Evolutionary conservation across 1,140 invertebrate genomes (phyloP), one percentile per base, ranked within the genome.

Genomic region (Anoplolepis gracilipes): DNA sequence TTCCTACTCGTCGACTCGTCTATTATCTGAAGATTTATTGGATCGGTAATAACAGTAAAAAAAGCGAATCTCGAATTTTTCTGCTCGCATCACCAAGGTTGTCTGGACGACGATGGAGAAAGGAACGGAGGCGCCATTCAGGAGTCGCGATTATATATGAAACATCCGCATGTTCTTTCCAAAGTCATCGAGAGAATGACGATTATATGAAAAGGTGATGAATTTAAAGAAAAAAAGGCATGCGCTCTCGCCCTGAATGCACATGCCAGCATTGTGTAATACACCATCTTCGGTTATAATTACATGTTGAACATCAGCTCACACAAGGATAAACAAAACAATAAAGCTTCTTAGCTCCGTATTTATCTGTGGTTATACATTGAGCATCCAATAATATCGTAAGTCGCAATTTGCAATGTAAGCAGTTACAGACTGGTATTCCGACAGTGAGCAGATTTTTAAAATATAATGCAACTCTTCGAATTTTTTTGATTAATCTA

Each of bases 41-140:
- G 77, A 62, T 76, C 25, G 30, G 55, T 85, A 86, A 81, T 77
- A 46, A n/a, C 55, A 30, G 30, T 28, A 62, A 81, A 64, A 89
- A 78, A 90, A 81, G 30, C 64, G 33, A 82, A 82, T 64, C 16
- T 49, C 76, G 86, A 79, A 92, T 91, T 90, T 92, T 93, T 91
- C 88, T 87, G 61, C 55, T 19, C 76, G 92, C 88, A 91, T 70
- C 85, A 88, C 86, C 90, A 90, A 89, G 88, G 88, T 89, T 62
- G 69, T 89, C 76, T 79, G 36, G 61, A 85, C 84, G 88, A 88
- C 72, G 87, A 39, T 49, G 88, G 91, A 92, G 92, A 93, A 92
- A 93, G 92, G 92, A 92, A 85, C 79, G 85, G 42, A 90, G 85
- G 90, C 85, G 91, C 90, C 89, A 89, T 88, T 86, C 64, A 75